A percentile compares a stretch with the other conserved stretches of the same genome.
phyloP scores from a whole-genome alignment of 2,888 invertebrate genomes.

The Brachyptera risi region DNA sequence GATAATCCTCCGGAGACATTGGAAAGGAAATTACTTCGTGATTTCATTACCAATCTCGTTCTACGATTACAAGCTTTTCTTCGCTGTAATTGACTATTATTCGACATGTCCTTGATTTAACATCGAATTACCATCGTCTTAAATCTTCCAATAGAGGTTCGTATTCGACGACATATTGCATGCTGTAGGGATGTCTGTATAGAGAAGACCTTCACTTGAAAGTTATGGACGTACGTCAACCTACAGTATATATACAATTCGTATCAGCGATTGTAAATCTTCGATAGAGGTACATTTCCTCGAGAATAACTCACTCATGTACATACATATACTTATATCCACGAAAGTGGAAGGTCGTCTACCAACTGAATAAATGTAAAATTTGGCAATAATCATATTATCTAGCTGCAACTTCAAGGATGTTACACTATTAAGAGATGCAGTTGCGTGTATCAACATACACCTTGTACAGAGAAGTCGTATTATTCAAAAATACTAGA shows the following conservation, averaged over 20 bases:
- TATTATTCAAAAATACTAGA: too few relatives aligned
- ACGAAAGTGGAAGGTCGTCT: too few relatives aligned
- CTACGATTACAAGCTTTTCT: not conserved
- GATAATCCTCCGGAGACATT: not conserved
- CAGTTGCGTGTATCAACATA: too few relatives aligned
- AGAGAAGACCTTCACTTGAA: not conserved
- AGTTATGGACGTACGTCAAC: not conserved
- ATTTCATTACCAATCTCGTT: not conserved
- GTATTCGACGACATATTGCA: not conserved
- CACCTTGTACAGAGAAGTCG: too few relatives aligned
- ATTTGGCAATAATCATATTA: too few relatives aligned
- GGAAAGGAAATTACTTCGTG: not conserved
- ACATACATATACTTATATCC: too few relatives aligned
- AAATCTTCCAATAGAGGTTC: not conserved
- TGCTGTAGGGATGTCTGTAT: not conserved
- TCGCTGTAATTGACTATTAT: not conserved
- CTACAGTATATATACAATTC: slow-evolving; percentile 12
- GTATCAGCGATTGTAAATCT: slow-evolving; percentile 7
- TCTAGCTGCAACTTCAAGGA: too few relatives aligned
- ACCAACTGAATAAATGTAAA: too few relatives aligned
- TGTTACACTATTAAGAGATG: too few relatives aligned
- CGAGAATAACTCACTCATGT: not conserved
- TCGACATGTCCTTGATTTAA: not conserved
- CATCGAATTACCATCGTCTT: not conserved
- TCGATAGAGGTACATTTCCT: slow-evolving; percentile 1